Evolutionary conservation across 92 coral and sea anemone genomes (phyloP).

Genomic region (Parazoanthus swiftii): DNA sequence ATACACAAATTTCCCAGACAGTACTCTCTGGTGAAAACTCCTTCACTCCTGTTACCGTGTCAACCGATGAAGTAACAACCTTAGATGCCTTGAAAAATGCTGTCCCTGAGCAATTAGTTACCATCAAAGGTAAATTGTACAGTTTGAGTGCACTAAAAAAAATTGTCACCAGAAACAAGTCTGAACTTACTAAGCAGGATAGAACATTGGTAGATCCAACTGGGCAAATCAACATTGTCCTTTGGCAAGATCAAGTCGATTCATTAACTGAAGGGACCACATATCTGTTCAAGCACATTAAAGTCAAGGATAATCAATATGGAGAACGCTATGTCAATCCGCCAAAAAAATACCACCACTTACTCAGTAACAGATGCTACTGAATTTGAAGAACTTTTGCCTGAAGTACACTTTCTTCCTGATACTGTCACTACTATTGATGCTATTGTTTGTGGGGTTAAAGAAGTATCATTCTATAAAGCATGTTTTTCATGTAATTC

Average conservation of each 20-base stretch:
- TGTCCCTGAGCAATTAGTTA: slow-evolving; percentile 46
- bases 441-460: slow-evolving; percentile 32
- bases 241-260: slow-evolving; percentile 42
- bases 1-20: too few relatives aligned
- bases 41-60: slow-evolving; percentile 44
- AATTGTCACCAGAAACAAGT: slow-evolving; percentile 44
- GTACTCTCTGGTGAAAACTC: background rate
- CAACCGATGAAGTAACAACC: slow-evolving; percentile 39
- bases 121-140: slow-evolving; percentile 53
- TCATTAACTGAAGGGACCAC: slow-evolving; percentile 38
- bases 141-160: slow-evolving; percentile 39
- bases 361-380: slow-evolving; percentile 18
- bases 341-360: slow-evolving; percentile 27
- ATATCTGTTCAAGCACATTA: slow-evolving; percentile 39
- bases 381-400: slow-evolving; percentile 22
- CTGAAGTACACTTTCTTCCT: slow-evolving; percentile 42
- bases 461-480: slow-evolving; percentile 1
- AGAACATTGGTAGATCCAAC: slow-evolving; percentile 44
- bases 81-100: slow-evolving; percentile 45
- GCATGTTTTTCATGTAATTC: background rate
- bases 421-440: slow-evolving; percentile 18
- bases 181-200: slow-evolving; percentile 30
- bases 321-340: slow-evolving; percentile 47
- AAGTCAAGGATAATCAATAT: slow-evolving; percentile 39
- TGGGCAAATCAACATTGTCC: slow-evolving; percentile 36